Percentiles rank a stretch among this genome's conserved stretches.
Evolutionary conservation across 1,140 invertebrate genomes (phyloP).

Genomic region (Reticulitermes speratus): DNA sequence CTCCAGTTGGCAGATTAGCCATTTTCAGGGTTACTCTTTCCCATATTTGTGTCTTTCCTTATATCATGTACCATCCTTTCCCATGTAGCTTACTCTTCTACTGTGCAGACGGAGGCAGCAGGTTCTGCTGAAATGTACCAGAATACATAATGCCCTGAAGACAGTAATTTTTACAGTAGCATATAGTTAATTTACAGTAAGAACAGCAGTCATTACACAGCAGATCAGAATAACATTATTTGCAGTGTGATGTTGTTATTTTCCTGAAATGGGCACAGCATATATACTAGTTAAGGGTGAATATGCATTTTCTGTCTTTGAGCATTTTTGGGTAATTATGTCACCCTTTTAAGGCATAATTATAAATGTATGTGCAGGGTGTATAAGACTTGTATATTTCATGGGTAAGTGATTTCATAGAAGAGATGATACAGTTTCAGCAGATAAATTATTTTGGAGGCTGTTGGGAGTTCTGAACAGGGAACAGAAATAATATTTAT

Average conservation of each 20-base stretch:
- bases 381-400: background rate
- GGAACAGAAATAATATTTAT: background rate
- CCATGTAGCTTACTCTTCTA: too few species aligned
- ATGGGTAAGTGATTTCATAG: background rate
- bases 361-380: background rate
- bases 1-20: too few species aligned
- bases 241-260: background rate
- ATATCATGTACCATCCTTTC: too few species aligned
- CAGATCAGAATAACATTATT: background rate
- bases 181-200: too few species aligned
- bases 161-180: too few species aligned
- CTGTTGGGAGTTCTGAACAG: background rate
- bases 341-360: background rate
- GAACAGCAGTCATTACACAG: background rate
- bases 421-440: background rate
- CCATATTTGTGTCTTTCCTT: too few species aligned
- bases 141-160: too few species aligned
- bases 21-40: too few species aligned
- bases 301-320: background rate
- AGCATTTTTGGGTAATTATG: background rate
- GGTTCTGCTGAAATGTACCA: too few species aligned
- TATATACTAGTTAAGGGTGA: background rate
- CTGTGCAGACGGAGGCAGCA: too few species aligned
- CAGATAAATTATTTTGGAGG: background rate
- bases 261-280: background rate